A percentile compares a stretch with the other conserved stretches of the same genome.
These are phyloP conservation scores for Plumapathes pennacea DNA, from an alignment of 92 coral and sea anemone species.

Conservation along the genomic window DNA sequence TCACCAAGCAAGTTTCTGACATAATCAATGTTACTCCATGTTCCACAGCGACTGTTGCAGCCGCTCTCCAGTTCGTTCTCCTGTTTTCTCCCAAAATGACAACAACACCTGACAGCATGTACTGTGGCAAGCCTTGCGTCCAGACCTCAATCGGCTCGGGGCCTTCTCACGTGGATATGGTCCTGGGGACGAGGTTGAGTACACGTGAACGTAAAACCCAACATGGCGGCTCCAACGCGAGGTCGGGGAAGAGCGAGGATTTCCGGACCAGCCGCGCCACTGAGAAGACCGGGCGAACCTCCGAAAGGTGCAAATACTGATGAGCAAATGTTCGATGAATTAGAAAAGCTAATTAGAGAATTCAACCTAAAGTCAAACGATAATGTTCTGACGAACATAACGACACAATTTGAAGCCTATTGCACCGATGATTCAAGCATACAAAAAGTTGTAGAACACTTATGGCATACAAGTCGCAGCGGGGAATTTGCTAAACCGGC, in stretches of 20 bases:
- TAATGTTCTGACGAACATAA: conserved; percentile 15
- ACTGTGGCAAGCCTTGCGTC: too few species aligned
- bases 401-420: conserved; percentile 30
- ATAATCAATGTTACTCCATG: too few species aligned
- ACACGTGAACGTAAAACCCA: too few species aligned
- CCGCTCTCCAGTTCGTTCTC: too few species aligned
- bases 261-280: conserved; percentile 10
- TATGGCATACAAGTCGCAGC: conserved; percentile 56
- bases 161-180: too few species aligned
- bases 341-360: conserved; percentile 28
- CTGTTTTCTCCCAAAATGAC: too few species aligned
- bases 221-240: conserved; percentile 71
- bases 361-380: conserved; percentile 29
- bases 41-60: too few species aligned
- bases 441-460: conserved; percentile 49
- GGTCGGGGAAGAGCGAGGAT: conserved; percentile 92
- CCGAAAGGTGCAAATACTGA: too few species aligned
- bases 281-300: conserved; percentile 50
- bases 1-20: too few species aligned
- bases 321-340: conserved; percentile 20
- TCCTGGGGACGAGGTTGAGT: too few species aligned
- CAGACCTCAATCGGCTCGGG: too few species aligned
- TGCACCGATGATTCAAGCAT: conserved; percentile 46
- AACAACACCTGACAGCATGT: too few species aligned
- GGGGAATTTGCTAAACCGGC: conserved; percentile 57